Conservation (phyloP, 2,888 invertebrate genomes). For the Cryptus armator region DNA sequence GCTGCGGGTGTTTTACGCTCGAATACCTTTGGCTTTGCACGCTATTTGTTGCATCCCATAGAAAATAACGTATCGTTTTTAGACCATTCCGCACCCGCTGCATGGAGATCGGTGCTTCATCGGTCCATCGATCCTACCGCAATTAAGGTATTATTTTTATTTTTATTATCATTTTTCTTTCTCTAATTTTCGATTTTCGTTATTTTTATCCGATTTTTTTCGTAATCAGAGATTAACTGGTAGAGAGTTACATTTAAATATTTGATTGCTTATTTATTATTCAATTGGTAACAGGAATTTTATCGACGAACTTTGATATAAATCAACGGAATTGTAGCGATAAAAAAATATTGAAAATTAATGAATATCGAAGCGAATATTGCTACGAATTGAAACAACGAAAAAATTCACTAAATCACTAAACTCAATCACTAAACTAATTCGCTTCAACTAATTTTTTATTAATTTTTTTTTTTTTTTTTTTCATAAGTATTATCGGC, state of each 20-base stretch:
- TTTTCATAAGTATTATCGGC: neutral
- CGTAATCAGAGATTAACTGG: neutral
- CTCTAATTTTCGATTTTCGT: constrained; percentile 49
- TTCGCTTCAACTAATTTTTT: no score
- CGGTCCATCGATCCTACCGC: constrained; percentile 82
- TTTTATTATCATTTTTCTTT: constrained; percentile 63
- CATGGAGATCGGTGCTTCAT: constrained; percentile 84
- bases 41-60: constrained; percentile 24
- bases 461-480: no score
- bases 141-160: constrained; percentile 80
- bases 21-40: constrained; percentile 68
- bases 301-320: no score
- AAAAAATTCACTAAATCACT: neutral
- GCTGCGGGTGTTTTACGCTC: constrained; percentile 16
- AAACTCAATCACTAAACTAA: neutral
- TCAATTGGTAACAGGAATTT: neutral
- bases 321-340: no score
- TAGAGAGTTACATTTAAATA: neutral
- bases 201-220: constrained; percentile 6
- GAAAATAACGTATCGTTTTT: constrained; percentile 77
- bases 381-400: neutral
- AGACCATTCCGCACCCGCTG: constrained; percentile 83
- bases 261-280: neutral
- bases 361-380: neutral
- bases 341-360: neutral